phyloP scores from a whole-genome alignment of 2,888 invertebrate species.

The Agriopis marginaria region DNA sequence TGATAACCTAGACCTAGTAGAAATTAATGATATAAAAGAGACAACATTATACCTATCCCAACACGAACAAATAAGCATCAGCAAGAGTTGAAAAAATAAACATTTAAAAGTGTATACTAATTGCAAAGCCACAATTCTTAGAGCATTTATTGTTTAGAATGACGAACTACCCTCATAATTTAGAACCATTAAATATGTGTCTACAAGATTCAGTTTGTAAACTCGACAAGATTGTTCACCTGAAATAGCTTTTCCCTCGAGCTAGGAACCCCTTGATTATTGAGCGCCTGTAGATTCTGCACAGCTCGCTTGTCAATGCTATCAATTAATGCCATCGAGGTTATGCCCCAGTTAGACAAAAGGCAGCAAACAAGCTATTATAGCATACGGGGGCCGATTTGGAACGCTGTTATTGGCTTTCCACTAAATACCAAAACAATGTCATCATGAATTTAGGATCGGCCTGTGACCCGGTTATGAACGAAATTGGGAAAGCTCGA shows the following conservation, averaged over 20 bases:
- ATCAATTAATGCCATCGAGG: constrained; percentile 78
- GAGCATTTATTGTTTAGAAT: no score
- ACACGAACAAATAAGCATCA: background rate
- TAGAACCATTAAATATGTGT: background rate
- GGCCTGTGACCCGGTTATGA: constrained; percentile 34
- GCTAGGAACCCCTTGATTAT: constrained; percentile 13
- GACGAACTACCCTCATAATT: background rate
- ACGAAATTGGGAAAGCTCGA: constrained; percentile 26
- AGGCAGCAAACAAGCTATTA: constrained; percentile 69
- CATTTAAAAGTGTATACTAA: no score
- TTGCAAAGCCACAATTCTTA: no score
- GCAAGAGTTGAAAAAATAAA: no score
- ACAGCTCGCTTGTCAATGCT: constrained; percentile 63
- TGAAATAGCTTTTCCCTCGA: constrained; percentile 16
- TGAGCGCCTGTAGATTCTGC: constrained; percentile 25
- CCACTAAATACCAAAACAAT: constrained; percentile 54
- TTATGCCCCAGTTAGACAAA: constrained; percentile 74
- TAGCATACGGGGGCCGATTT: constrained; percentile 57
- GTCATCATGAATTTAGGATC: constrained; percentile 39
- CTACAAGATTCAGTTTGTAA: background rate
- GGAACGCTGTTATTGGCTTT: constrained; percentile 56
- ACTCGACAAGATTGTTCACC: constrained; percentile 16
- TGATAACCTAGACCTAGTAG: background rate
- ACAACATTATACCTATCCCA: background rate
- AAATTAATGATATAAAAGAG: background rate